These are phyloP conservation scores for Oreocharis arfaki DNA, from an alignment of 2,113 vertebrate species.

Conservation along the genomic window DNA sequence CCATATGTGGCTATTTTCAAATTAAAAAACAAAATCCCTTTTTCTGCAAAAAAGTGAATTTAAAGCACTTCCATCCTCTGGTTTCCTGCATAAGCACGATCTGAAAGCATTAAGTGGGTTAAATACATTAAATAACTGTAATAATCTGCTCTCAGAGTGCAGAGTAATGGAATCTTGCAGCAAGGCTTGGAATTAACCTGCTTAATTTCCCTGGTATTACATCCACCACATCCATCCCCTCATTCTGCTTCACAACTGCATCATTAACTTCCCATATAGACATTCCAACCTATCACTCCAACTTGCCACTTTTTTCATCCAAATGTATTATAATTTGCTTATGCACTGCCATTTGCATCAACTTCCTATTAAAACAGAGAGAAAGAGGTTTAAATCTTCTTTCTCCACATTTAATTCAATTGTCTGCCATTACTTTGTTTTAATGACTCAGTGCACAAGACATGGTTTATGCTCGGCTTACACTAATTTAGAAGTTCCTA, in stretches of 20 bases:
- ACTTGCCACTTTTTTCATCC: slow-evolving; percentile 24
- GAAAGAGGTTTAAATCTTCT: slow-evolving; percentile 6
- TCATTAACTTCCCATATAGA: slow-evolving; percentile 52
- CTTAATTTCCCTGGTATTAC: slow-evolving; percentile 31
- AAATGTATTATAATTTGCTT: slow-evolving; percentile 42
- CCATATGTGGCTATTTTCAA: neutral
- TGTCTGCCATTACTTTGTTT: neutral
- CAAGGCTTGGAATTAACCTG: slow-evolving; percentile 40
- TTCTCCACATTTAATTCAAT: slow-evolving; percentile 55
- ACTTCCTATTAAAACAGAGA: neutral
- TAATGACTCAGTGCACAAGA: neutral
- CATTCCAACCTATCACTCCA: slow-evolving; percentile 27
- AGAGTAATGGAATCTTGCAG: slow-evolving; percentile 37
- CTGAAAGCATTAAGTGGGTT: slow-evolving; percentile 2
- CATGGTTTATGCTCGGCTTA: neutral
- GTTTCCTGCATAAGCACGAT: neutral
- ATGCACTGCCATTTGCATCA: slow-evolving; percentile 35
- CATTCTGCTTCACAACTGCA: neutral
- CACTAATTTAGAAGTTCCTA: neutral
- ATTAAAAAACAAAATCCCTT: neutral
- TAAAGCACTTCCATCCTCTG: neutral
- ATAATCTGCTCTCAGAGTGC: slow-evolving; percentile 15
- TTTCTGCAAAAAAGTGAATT: neutral
- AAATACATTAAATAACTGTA: slow-evolving; percentile 15
- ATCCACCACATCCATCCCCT: slow-evolving; percentile 19